phyloP scores from a whole-genome alignment of 2,797 vertebrate species.

The Fistularia commersonii region DNA sequence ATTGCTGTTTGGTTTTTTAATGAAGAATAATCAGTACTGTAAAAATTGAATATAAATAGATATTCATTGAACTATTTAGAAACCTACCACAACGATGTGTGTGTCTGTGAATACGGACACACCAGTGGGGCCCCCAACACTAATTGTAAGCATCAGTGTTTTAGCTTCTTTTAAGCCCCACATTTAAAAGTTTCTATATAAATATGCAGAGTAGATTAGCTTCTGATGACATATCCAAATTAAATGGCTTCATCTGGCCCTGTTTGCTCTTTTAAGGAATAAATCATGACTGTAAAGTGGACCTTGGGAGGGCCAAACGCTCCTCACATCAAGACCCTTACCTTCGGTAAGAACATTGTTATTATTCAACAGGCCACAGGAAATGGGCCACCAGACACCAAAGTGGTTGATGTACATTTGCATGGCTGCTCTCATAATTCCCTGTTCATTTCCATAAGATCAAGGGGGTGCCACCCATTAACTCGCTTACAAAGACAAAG shows the following conservation, averaged over 20 bases:
- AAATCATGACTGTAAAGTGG: constrained; percentile 69
- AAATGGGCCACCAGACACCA: constrained; percentile 77
- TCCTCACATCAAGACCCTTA: constrained; percentile 78
- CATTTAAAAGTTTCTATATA: constrained; percentile 14
- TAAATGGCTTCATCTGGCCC: constrained; percentile 54
- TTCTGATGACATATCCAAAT: constrained; percentile 48
- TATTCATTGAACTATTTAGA: no score
- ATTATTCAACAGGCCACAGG: constrained; percentile 72
- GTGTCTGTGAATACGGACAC: not conserved
- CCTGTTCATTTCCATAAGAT: constrained; percentile 78
- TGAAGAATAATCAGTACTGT: no score
- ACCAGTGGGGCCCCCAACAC: not conserved
- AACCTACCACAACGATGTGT: no score
- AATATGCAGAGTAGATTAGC: constrained; percentile 43
- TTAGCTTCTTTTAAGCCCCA: not conserved
- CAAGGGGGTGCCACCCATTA: constrained; percentile 75
- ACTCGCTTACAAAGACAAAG: constrained; percentile 76
- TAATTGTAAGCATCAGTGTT: constrained; percentile 3
- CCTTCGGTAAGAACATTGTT: constrained; percentile 73
- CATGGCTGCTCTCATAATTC: constrained; percentile 76
- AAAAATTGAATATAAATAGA: no score
- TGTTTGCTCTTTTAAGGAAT: constrained; percentile 77
- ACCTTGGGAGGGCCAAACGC: constrained; percentile 70
- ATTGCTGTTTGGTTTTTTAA: no score
- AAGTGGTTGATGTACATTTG: constrained; percentile 79